Evolutionary conservation across 2,113 vertebrate species (phyloP), one percentile per base, ranked within the genome.

Genomic region (Turnix velox): DNA sequence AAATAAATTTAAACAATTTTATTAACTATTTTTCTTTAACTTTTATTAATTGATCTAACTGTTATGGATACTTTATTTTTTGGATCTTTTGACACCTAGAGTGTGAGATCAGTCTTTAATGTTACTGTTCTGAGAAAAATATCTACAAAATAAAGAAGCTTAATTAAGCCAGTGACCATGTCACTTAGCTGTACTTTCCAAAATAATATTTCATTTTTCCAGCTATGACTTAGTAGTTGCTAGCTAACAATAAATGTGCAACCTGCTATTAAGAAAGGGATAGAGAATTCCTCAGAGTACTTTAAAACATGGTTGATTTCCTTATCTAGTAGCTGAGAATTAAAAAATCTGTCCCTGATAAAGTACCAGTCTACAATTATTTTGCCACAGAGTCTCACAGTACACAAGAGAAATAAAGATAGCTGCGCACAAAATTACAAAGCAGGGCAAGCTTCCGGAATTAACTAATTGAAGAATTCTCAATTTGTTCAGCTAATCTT

Each of bases 311-410:
- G 40, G 91, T 91, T 73, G 54, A 79, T 93, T 93, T 92, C 71
- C 19, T 57, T 91, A 77, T 92, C 72, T 72, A 40, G 49, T 43
- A 79, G 63, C 80, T 94, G 61, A 95, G 87, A 96, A 97, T 86
- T 62, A 92, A 79, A 93, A 84, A 89, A 94, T 89, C 54, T 96
- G 91, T 81, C 94, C 94, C 88, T 90, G 35, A 95, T 87, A 94
- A 45, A 51, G 65, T 35, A 74, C 25, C 42, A 92, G 61, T 45
- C 23, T 79, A 92, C 94, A 25, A 20, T 95, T 89, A 52, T 89
- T 94, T 82, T 51, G 51, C 95, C 54, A 69, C 28, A 45, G 91
- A 94, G 94, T 48, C 49, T 73, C 4, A 4, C 9, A 49, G 49
- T 69, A 58, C 95, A 63, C 91, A 63, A 14, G 84, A 94, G 94